Conservation (phyloP, 2,113 vertebrate species). For the Meriones unguiculatus region DNA sequence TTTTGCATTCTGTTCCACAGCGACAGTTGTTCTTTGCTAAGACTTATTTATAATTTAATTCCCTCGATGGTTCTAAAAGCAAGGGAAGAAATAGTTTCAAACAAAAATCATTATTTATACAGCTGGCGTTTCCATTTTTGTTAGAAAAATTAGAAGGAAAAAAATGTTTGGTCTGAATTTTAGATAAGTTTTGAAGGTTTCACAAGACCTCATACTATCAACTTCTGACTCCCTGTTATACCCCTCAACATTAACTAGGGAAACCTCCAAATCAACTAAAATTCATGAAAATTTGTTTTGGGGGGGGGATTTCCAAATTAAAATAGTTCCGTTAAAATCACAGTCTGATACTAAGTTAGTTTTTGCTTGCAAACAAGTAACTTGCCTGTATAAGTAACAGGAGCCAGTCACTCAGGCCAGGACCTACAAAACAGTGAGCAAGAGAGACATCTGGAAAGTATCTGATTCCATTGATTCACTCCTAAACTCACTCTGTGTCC, state of each 20-base stretch:
- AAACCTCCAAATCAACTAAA: constrained; percentile 21
- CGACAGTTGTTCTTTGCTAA: constrained; percentile 19
- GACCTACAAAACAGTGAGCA: constrained; percentile 3
- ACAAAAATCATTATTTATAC: constrained; percentile 82
- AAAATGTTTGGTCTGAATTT: constrained; percentile 70
- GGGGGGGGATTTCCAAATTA: constrained; percentile 10
- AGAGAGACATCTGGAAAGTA: constrained; percentile 73
- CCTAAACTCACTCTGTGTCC: constrained; percentile 60
- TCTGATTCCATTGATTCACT: constrained; percentile 68
- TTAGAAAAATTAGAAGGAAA: constrained; percentile 74
- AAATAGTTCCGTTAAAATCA: constrained; percentile 60
- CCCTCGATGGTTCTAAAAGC: constrained; percentile 71
- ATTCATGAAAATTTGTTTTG: constrained; percentile 10
- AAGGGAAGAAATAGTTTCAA: constrained; percentile 80
- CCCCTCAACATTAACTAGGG: not conserved
- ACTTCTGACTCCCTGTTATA: not conserved
- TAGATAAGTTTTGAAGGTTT: constrained; percentile 62
- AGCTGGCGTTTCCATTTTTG: constrained; percentile 77
- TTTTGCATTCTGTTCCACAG: constrained; percentile 11
- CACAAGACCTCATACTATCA: constrained; percentile 9
- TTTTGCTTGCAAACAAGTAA: constrained; percentile 69
- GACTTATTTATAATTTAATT: constrained; percentile 81
- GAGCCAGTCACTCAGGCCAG: constrained; percentile 34
- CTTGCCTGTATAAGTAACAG: constrained; percentile 50
- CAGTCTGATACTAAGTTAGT: constrained; percentile 25